Evolutionary conservation across 1,140 invertebrate genomes (phyloP).

Genomic region (Littorina saxatilis): DNA sequence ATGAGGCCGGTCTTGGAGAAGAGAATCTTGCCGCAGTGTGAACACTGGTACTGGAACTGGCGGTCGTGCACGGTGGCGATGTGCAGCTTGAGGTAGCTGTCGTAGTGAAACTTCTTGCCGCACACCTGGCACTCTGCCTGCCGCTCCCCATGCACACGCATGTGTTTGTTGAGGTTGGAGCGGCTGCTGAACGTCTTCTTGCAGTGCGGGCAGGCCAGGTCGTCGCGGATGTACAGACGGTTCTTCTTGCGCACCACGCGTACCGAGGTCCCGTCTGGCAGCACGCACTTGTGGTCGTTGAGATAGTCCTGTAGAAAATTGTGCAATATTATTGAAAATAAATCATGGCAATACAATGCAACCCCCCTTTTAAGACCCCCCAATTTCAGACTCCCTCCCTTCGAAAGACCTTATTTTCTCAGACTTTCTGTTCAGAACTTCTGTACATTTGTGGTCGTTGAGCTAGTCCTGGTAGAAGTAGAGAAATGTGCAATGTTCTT

Average conservation of each 20-base stretch:
- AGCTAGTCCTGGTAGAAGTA: too few relatives aligned
- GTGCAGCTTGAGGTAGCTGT: slow-evolving; percentile 76
- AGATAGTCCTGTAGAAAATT: slow-evolving; percentile 57
- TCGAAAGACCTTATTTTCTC: too few relatives aligned
- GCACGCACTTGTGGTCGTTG: slow-evolving; percentile 59
- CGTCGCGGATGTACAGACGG: slow-evolving; percentile 54
- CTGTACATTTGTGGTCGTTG: too few relatives aligned
- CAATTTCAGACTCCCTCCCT: too few relatives aligned
- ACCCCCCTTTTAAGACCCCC: too few relatives aligned
- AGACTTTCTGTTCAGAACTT: too few relatives aligned
- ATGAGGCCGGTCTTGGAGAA: slow-evolving; percentile 77
- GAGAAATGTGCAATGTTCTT: too few relatives aligned
- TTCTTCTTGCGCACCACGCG: slow-evolving; percentile 54
- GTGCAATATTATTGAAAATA: too few relatives aligned
- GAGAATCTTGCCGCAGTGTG: slow-evolving; percentile 75
- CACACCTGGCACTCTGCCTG: slow-evolving; percentile 75
- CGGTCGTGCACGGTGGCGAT: slow-evolving; percentile 73
- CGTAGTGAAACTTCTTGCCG: slow-evolving; percentile 76
- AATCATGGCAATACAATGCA: too few relatives aligned
- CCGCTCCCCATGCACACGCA: slow-evolving; percentile 75
- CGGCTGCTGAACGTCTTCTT: slow-evolving; percentile 64
- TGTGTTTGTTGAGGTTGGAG: slow-evolving; percentile 74
- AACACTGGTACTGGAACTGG: slow-evolving; percentile 73
- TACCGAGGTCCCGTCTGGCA: slow-evolving; percentile 55
- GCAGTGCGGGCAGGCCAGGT: slow-evolving; percentile 68